Evolutionary conservation across 2,113 vertebrate species (phyloP).

Genomic region (Heterochromis multidens): DNA sequence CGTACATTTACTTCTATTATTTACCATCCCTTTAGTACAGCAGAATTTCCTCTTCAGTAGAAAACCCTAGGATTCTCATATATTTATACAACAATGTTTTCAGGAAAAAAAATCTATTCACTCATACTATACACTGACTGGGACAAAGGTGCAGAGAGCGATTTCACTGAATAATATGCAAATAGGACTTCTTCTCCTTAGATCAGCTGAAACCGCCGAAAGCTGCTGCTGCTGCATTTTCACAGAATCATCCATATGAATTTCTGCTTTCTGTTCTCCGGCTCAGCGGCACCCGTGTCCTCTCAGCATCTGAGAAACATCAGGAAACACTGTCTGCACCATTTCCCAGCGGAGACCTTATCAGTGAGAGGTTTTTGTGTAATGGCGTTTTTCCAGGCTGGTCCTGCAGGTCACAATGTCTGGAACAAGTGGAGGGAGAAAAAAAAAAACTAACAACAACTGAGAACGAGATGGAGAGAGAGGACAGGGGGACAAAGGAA

Average conservation of each 20-base stretch:
- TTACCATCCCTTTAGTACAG: background rate
- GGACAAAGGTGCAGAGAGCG: background rate
- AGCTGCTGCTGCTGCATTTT: slow-evolving; percentile 21
- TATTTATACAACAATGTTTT: slow-evolving; percentile 2
- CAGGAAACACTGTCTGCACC: slow-evolving; percentile 25
- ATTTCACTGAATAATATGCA: slow-evolving; percentile 40
- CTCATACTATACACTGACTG: background rate
- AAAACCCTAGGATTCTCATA: background rate
- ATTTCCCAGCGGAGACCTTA: slow-evolving; percentile 47
- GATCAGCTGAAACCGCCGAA: slow-evolving; percentile 30
- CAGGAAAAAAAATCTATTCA: background rate
- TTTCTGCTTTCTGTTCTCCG: slow-evolving; percentile 8
- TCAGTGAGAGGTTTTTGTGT: slow-evolving; percentile 48
- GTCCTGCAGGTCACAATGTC: slow-evolving; percentile 48
- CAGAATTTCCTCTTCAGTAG: background rate
- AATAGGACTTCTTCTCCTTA: slow-evolving; percentile 24
- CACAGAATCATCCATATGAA: slow-evolving; percentile 36
- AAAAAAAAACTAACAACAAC: background rate
- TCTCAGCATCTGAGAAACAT: slow-evolving; percentile 22
- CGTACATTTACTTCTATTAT: background rate
- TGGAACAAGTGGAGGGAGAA: slow-evolving; percentile 10
- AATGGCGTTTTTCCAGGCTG: slow-evolving; percentile 14
- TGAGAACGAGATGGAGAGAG: background rate
- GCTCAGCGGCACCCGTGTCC: slow-evolving; percentile 7
- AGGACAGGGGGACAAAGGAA: slow-evolving; percentile 23